Conservation (phyloP, 2,797 vertebrate species). For the Diplodus sargus region DNA sequence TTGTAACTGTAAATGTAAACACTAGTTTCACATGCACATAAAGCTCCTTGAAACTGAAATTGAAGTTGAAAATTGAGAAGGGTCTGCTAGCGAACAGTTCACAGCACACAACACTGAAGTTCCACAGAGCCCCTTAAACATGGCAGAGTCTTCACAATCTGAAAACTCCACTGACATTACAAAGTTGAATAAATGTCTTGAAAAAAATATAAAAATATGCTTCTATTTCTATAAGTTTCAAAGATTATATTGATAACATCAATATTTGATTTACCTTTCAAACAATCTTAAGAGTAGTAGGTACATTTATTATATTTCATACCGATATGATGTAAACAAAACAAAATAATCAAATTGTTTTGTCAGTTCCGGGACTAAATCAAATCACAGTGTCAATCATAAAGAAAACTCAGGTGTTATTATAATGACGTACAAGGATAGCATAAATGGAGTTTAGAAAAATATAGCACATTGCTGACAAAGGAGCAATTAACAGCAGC, state of each 20-base stretch:
- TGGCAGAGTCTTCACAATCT: not conserved
- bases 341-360: not conserved
- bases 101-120: too few relatives aligned
- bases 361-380: not conserved
- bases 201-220: not conserved
- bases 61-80: too few relatives aligned
- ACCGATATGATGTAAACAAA: not conserved
- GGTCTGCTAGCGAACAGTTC: too few relatives aligned
- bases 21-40: too few relatives aligned
- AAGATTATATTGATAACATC: not conserved
- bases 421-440: not conserved
- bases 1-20: too few relatives aligned
- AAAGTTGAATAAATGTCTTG: not conserved
- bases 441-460: slow-evolving; percentile 5
- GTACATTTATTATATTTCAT: too few relatives aligned
- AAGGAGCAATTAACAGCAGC: slow-evolving; percentile 27
- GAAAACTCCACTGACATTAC: not conserved
- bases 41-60: too few relatives aligned
- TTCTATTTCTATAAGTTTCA: too few relatives aligned
- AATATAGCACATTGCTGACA: slow-evolving; percentile 11
- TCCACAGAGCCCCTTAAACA: not conserved
- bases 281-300: too few relatives aligned
- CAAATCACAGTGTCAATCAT: slow-evolving; percentile 5
- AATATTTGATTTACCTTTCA: not conserved
- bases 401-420: slow-evolving; percentile 8